Percentiles rank a stretch among this genome's conserved stretches.
Conservation (phyloP, 2,888 invertebrate species). For the Gari tellinella region DNA sequence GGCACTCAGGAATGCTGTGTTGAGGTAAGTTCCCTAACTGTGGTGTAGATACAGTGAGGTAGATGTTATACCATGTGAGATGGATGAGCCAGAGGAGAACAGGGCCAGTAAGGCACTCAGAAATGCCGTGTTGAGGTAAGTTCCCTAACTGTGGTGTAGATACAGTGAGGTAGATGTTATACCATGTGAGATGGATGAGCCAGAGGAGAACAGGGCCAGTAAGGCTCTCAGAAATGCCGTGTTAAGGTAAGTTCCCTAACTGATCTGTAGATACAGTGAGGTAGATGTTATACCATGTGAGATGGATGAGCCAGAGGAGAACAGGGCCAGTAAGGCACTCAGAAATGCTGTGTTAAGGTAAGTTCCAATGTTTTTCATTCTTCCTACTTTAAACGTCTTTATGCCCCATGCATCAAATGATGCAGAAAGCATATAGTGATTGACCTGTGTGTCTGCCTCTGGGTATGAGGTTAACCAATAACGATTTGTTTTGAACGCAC, state of each 20-base stretch:
- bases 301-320: conserved; percentile 78
- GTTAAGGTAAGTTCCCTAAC: conserved; percentile 73
- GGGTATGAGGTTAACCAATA: too few relatives aligned
- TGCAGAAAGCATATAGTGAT: too few relatives aligned
- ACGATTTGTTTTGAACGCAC: too few relatives aligned
- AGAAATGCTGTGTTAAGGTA: conserved; percentile 80
- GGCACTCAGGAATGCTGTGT: conserved; percentile 80
- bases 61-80: conserved; percentile 86
- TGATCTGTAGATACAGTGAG: conserved; percentile 87
- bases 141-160: too few relatives aligned
- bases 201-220: conserved; percentile 76
- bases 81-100: conserved; percentile 79
- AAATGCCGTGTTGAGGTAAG: conserved; percentile 78
- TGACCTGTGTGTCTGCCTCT: too few relatives aligned
- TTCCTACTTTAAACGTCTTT: too few relatives aligned
- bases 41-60: conserved; percentile 87
- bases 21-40: conserved; percentile 69
- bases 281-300: conserved; percentile 87
- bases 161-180: conserved; percentile 88
- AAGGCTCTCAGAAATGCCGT: conserved; percentile 81
- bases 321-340: conserved; percentile 77
- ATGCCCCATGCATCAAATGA: too few relatives aligned
- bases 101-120: conserved; percentile 78
- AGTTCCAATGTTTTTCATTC: too few relatives aligned
- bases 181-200: conserved; percentile 83